phyloP scores from a whole-genome alignment of 2,888 invertebrate genomes.

The Euproctis similis region DNA sequence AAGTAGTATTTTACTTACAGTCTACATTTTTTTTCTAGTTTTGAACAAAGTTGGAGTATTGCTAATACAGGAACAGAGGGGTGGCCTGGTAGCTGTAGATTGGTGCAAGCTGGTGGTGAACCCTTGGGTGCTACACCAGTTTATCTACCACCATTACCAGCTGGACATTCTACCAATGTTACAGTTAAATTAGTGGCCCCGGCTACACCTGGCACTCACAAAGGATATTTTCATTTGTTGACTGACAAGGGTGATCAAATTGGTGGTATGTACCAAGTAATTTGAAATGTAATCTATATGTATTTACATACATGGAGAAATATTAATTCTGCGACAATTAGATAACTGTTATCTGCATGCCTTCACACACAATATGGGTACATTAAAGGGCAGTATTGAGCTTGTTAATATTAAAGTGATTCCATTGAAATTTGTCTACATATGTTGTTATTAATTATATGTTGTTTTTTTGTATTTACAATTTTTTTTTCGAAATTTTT shows the following conservation, averaged over 20 bases:
- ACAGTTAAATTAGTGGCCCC: conserved; percentile 89
- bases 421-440: too few relatives aligned
- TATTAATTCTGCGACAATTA: too few relatives aligned
- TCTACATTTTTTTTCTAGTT: conserved; percentile 60
- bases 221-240: conserved; percentile 93
- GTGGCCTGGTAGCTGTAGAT: conserved; percentile 91
- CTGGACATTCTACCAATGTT: conserved; percentile 85
- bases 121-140: conserved; percentile 65
- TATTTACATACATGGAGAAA: too few relatives aligned
- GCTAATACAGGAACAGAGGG: conserved; percentile 89
- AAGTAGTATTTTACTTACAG: not conserved
- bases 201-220: conserved; percentile 81
- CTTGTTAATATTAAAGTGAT: too few relatives aligned
- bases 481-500: not conserved
- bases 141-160: conserved; percentile 81
- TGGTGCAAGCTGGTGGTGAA: conserved; percentile 83
- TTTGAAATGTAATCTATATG: too few relatives aligned
- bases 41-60: conserved; percentile 91
- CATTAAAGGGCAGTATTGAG: too few relatives aligned
- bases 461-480: not conserved
- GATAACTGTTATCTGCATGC: too few relatives aligned
- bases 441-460: not conserved
- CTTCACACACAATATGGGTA: too few relatives aligned
- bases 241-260: conserved; percentile 92
- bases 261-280: conserved; percentile 92